Evolutionary conservation across 2,797 vertebrate species (phyloP).

Genomic region (Halcyon smyrnensis): DNA sequence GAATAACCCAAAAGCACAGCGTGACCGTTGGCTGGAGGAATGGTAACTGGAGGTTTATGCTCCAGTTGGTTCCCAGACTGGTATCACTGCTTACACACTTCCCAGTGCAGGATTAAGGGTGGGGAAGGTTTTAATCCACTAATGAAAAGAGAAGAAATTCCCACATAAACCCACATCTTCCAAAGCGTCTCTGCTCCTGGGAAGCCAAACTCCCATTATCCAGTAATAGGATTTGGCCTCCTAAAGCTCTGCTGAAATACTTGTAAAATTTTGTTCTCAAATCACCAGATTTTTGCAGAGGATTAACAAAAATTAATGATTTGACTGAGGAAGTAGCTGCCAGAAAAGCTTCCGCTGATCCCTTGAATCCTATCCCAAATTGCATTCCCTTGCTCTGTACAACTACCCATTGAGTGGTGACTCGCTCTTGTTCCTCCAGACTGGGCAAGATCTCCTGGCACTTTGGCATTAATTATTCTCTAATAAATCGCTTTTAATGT

Average conservation of each 20-base stretch:
- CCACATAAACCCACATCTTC: neutral
- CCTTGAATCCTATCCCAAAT: slow-evolving; percentile 2
- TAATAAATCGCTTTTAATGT: slow-evolving; percentile 27
- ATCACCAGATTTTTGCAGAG: slow-evolving; percentile 43
- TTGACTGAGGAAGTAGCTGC: neutral
- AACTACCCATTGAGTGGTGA: neutral
- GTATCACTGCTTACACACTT: neutral
- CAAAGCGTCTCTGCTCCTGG: neutral
- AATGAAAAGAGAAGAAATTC: neutral
- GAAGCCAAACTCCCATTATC: slow-evolving; percentile 9
- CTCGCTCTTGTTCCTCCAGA: neutral
- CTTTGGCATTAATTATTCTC: neutral
- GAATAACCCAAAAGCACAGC: neutral
- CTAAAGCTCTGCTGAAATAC: neutral
- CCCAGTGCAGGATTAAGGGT: neutral
- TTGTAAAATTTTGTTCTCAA: neutral
- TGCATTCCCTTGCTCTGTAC: neutral
- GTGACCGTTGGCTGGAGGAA: accelerated
- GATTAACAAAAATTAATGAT: slow-evolving; percentile 35
- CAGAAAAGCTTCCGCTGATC: slow-evolving; percentile 11
- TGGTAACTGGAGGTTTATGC: neutral
- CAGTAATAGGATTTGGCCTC: slow-evolving; percentile 45
- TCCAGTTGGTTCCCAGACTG: neutral
- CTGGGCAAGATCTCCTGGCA: neutral
- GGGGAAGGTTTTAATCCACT: slow-evolving; percentile 6